Evolutionary conservation across 2,797 vertebrate genomes (phyloP).

Genomic region (Euthynnus affinis): DNA sequence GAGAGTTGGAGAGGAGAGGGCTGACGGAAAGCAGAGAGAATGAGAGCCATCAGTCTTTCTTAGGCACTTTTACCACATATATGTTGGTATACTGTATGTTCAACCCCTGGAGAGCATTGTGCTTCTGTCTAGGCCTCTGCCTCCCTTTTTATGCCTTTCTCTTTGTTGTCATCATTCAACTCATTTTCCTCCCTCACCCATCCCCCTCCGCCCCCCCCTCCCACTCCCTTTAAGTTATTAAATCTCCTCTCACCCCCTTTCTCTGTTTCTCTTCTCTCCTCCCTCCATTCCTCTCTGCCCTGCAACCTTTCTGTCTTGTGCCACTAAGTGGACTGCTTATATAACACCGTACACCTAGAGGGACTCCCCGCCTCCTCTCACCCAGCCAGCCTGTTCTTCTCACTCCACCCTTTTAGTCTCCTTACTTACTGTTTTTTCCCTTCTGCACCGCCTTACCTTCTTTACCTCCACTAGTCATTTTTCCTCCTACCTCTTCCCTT

Average conservation of each 20-base stretch:
- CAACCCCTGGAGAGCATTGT: slow-evolving; percentile 65
- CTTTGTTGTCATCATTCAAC: slow-evolving; percentile 71
- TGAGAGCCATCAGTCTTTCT: slow-evolving; percentile 78
- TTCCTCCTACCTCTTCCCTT: slow-evolving; percentile 25
- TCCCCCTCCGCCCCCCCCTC: not conserved
- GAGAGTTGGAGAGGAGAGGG: slow-evolving; percentile 35
- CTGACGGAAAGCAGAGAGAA: slow-evolving; percentile 61
- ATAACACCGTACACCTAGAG: slow-evolving; percentile 73
- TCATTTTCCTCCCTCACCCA: slow-evolving; percentile 42
- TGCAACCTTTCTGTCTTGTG: slow-evolving; percentile 74
- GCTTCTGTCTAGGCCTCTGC: slow-evolving; percentile 64
- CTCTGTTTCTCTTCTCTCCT: slow-evolving; percentile 30
- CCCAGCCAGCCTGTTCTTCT: slow-evolving; percentile 51
- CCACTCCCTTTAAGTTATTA: slow-evolving; percentile 64
- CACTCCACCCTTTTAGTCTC: slow-evolving; percentile 46
- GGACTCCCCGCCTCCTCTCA: slow-evolving; percentile 63
- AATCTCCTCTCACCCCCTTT: slow-evolving; percentile 56
- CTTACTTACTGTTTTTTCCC: slow-evolving; percentile 7
- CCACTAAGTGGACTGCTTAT: slow-evolving; percentile 81
- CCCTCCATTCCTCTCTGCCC: slow-evolving; percentile 57
- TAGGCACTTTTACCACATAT: slow-evolving; percentile 74
- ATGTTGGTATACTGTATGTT: slow-evolving; percentile 66
- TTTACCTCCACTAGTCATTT: slow-evolving; percentile 29
- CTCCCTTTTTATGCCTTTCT: slow-evolving; percentile 36
- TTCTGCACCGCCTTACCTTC: slow-evolving; percentile 46